These are phyloP conservation scores for Pandemis heparana DNA, from an alignment of 2,888 invertebrate genomes.

Conservation along the genomic window DNA sequence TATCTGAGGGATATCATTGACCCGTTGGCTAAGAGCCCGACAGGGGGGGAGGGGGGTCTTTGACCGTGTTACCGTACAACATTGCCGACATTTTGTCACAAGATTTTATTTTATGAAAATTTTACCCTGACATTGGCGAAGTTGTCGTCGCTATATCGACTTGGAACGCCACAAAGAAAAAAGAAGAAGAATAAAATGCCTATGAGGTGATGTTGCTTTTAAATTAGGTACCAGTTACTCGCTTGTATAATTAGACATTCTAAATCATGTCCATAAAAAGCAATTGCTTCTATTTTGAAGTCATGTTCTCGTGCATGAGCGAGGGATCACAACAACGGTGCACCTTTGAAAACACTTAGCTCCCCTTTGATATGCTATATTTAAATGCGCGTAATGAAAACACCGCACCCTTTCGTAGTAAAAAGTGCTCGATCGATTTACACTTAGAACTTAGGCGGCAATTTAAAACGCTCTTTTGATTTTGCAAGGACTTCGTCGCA, in stretches of 20 bases:
- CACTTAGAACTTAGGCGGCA: background rate
- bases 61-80: too few relatives aligned
- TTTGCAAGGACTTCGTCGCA: background rate
- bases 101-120: too few relatives aligned
- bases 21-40: too few relatives aligned
- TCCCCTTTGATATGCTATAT: conserved; percentile 65
- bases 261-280: conserved; percentile 26
- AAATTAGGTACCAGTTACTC: background rate
- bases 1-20: too few relatives aligned
- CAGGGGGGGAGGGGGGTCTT: too few relatives aligned
- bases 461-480: background rate
- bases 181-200: too few relatives aligned
- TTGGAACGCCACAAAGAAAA: too few relatives aligned
- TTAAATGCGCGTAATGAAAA: conserved; percentile 69
- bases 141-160: too few relatives aligned
- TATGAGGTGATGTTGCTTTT: background rate
- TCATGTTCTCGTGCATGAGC: conserved; percentile 36
- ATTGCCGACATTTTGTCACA: too few relatives aligned
- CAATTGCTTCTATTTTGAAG: conserved; percentile 39
- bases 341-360: conserved; percentile 63
- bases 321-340: conserved; percentile 55
- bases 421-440: conserved; percentile 51
- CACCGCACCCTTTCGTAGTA: conserved; percentile 63
- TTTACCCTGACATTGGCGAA: too few relatives aligned
- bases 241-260: conserved; percentile 29